Base-by-base conservation (phyloP, 2,888 invertebrate species). In the Tachina lurida region DNA sequence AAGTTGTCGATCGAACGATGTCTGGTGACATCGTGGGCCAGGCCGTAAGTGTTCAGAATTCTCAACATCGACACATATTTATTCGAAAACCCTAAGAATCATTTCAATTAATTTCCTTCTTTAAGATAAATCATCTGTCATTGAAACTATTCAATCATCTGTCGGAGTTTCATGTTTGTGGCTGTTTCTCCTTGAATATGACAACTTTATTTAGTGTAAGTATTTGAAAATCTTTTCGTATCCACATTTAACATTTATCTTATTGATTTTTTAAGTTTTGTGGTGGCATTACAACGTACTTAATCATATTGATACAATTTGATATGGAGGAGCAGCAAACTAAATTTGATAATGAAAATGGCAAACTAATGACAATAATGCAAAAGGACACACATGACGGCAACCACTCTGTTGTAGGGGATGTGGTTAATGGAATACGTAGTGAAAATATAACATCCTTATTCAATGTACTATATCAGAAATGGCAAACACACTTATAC, bases 301-400 rank as follows among this genome's bases (percentile, higher is more conserved):
- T 93, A 0, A 93, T 93, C 56, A 93, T 93, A 22, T 89, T 93
- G 54, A 93, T 93, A 80, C 93, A 93, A 88, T 93, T 93, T 71
- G 93, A 93, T 88, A 88, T 93, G 71, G 93, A 93, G n/a, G 91
- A 91, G 4, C 91, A 92, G 77, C 92, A 92, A 87, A 89, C 90
- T 15, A 92, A 92, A 78, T 89, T 89, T 7, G 47, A 41, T 56
- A 52, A 13, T 52, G 71, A 60, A 43, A 74, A 45, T 68, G 22
- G 39, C 45, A 76, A 77, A 63, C 63, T 15, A 54, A 63, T 47
- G 70, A 2, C 31, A 12, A 73, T 60, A 22, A 60, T 13, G 12
- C n/a, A 10, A 19, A 76, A 45, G 49, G 19, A 43, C 17, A 68
- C 43, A 22, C 19, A 12, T 10, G 10, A 67, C 10, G 47, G 3